Evolutionary conservation across 2,113 vertebrate species (phyloP), one percentile per base, ranked within the genome.

Genomic region (Chelonoidis abingdonii): DNA sequence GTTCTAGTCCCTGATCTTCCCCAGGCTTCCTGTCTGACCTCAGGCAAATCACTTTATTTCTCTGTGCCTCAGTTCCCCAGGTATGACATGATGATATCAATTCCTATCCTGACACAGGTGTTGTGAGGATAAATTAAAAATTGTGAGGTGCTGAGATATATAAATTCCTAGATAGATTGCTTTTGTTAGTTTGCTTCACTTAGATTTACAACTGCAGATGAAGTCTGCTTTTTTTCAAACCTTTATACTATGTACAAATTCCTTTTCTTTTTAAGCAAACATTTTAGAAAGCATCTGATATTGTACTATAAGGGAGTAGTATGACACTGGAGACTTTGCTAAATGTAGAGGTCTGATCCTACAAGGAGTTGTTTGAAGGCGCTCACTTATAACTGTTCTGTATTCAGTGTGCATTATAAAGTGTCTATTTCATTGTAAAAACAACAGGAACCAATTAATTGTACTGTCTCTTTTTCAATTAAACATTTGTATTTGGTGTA

Each of bases 271-370:
- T 41, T 75, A 38, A 86, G 44, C 4, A 56, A 35, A 72, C 1
- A 5, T 82, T 96, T 87, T 86, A 93, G 47, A 21, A 90, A 96
- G 75, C 27, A 44, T 92, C n/a, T 92, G 90, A 89, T 82, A 88
- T 41, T 75, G 19, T 41, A 41, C 44, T 89, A 83, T 54, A 93
- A 82, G 44, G 83, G 80, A 89, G 16, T 72, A 93, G 87, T 87
- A 97, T 91, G 96, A 93, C 2, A 2, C 19, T 84, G 85, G 95
- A 96, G 95, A 96, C 90, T 80, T 38, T 86, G 92, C 57, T 95
- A 95, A 62, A 96, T 94, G 95, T 94, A 86, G 93, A 87, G 72
- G 80, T 89, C 5, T 1, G 95, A 91, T 52, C 89, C 31, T 94
- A 95, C 90, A 53, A 93, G 83, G 80, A 93, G 87, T 92, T 97